Percentiles rank a stretch among this genome's conserved stretches.
Evolutionary conservation across 2,797 vertebrate genomes (phyloP).

Genomic region (Simalia tracyae): DNA sequence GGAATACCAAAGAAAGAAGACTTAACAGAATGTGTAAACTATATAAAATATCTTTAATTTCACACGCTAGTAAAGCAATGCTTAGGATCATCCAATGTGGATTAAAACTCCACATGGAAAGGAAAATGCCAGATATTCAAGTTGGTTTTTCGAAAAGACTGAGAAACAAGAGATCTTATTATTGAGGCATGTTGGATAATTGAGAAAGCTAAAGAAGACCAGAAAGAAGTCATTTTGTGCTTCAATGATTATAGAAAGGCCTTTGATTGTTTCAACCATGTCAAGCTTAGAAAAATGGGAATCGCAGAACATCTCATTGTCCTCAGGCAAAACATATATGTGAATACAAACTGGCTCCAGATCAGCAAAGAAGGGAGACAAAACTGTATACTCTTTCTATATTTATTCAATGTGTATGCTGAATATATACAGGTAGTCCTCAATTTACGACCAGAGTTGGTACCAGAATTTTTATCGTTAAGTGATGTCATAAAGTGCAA

Average conservation of each 20-base stretch:
- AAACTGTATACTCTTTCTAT: too few relatives aligned
- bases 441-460: too few relatives aligned
- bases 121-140: not conserved
- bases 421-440: too few relatives aligned
- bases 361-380: too few relatives aligned
- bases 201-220: not conserved
- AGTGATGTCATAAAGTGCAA: too few relatives aligned
- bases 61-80: not conserved
- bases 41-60: not conserved
- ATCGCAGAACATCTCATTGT: not conserved
- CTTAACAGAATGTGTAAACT: not conserved
- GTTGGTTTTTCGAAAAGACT: not conserved
- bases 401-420: too few relatives aligned
- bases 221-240: not conserved
- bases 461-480: too few relatives aligned
- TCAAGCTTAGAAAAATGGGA: not conserved
- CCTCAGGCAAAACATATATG: not conserved
- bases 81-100: not conserved
- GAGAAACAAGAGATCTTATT: not conserved
- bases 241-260: not conserved
- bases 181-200: not conserved
- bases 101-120: not conserved
- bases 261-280: not conserved
- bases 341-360: not conserved
- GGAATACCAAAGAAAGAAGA: not conserved